Conservation (phyloP, 1,140 invertebrate genomes). For the Drosophila pachea region DNA sequence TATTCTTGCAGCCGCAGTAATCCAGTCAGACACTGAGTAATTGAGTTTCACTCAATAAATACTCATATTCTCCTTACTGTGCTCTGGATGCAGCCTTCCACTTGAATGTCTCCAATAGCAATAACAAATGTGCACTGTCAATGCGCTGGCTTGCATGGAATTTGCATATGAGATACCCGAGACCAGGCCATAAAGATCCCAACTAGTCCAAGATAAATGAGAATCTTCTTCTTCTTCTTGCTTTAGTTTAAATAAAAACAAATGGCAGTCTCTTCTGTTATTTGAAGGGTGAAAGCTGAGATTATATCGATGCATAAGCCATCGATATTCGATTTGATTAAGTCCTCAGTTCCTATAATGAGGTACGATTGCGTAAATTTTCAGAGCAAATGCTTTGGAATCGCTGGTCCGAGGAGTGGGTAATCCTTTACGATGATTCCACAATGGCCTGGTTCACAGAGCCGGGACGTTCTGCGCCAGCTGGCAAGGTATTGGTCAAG, state of each 20-base stretch:
- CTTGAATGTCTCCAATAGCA: background rate
- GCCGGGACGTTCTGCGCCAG: slow-evolving; percentile 73
- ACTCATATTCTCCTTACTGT: background rate
- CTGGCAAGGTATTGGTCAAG: slow-evolving; percentile 82
- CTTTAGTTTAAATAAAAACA: too few species aligned
- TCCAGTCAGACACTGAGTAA: background rate
- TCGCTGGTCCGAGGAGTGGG: slow-evolving; percentile 89
- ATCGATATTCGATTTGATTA: too few species aligned
- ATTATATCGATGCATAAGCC: too few species aligned
- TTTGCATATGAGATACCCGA: background rate
- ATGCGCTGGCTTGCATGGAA: background rate
- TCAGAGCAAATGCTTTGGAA: slow-evolving; percentile 86
- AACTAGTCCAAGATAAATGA: too few species aligned
- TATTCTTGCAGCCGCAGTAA: background rate
- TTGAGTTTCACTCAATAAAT: background rate
- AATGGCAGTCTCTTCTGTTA: too few species aligned
- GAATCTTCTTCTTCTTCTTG: too few species aligned
- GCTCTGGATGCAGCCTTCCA: too few species aligned
- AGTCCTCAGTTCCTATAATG: too few species aligned
- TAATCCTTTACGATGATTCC: slow-evolving; percentile 88
- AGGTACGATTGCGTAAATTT: background rate
- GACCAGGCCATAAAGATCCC: too few species aligned
- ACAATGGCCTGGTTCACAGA: slow-evolving; percentile 88
- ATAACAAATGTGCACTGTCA: background rate
- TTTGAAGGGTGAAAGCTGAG: too few species aligned